Conservation (phyloP, 1,140 invertebrate species). For the Ips typographus region DNA sequence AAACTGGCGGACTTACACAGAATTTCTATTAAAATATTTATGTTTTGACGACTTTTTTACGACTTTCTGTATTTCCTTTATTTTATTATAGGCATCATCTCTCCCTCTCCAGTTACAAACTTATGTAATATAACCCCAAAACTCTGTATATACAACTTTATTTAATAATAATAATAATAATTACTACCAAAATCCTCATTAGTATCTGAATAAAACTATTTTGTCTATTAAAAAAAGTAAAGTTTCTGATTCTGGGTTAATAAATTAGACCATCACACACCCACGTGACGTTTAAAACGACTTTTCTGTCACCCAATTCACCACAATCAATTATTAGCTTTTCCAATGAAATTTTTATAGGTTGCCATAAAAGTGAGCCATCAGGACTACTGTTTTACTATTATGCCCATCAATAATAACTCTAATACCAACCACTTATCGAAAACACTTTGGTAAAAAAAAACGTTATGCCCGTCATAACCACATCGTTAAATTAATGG, state of each 20-base stretch:
- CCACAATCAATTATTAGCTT: slow-evolving; percentile 9
- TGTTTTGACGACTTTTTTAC: slow-evolving; percentile 23
- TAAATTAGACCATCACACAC: neutral
- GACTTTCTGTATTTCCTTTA: slow-evolving; percentile 9
- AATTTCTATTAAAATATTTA: slow-evolving; percentile 16
- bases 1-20: slow-evolving; percentile 1
- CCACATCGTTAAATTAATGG: slow-evolving; percentile 33
- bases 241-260: too few relatives aligned
- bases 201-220: too few relatives aligned
- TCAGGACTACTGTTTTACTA: slow-evolving; percentile 21
- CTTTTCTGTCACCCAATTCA: neutral
- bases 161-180: too few relatives aligned
- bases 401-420: slow-evolving; percentile 29
- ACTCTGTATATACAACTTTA: too few relatives aligned
- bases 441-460: slow-evolving; percentile 35
- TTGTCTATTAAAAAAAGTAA: too few relatives aligned
- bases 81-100: slow-evolving; percentile 1
- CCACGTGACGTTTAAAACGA: too few relatives aligned
- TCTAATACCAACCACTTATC: slow-evolving; percentile 35
- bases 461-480: slow-evolving; percentile 16
- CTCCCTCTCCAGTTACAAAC: too few relatives aligned
- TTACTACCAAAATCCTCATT: too few relatives aligned
- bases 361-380: slow-evolving; percentile 19
- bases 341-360: slow-evolving; percentile 20
- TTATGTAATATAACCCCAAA: too few relatives aligned